Percentiles rank a stretch among this genome's conserved stretches.
Conservation (phyloP, 2,888 invertebrate species). For the Chymomyza procnemis region DNA sequence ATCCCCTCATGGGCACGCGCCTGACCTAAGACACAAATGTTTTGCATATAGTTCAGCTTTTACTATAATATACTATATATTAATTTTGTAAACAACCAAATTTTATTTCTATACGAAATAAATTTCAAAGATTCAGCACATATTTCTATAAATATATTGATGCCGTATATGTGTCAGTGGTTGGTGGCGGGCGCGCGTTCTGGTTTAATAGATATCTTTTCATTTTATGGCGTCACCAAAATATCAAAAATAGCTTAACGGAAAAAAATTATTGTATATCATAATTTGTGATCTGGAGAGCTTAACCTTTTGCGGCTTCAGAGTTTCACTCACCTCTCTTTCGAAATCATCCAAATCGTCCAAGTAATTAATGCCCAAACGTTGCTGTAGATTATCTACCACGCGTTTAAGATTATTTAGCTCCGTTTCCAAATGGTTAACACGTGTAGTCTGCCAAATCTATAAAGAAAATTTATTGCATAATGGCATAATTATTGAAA, state of each 20-base stretch:
- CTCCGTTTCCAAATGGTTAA: constrained; percentile 70
- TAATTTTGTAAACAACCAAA: neutral
- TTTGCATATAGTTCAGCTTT: neutral
- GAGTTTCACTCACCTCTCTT: constrained; percentile 69
- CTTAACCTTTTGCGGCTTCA: neutral
- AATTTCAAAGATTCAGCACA: constrained; percentile 27
- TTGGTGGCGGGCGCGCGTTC: constrained; percentile 2
- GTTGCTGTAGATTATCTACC: constrained; percentile 72
- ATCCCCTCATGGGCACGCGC: too few species aligned
- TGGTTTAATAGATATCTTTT: neutral
- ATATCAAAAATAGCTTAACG: neutral
- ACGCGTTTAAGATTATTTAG: constrained; percentile 66
- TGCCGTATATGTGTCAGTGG: neutral
- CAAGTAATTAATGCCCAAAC: constrained; percentile 75
- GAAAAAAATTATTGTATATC: neutral
- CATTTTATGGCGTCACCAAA: constrained; percentile 1
- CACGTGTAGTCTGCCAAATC: constrained; percentile 75
- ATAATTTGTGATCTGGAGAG: constrained; percentile 29
- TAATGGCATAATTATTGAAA: neutral
- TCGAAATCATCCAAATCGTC: constrained; percentile 76
- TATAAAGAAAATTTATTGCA: constrained; percentile 38
- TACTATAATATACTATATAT: neutral
- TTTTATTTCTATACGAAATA: neutral
- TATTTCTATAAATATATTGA: constrained; percentile 51
- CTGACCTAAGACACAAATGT: neutral